Percentiles rank a stretch among this genome's conserved stretches.
phyloP scores from a whole-genome alignment of 2,888 invertebrate species.

The Incurvaria masculella region DNA sequence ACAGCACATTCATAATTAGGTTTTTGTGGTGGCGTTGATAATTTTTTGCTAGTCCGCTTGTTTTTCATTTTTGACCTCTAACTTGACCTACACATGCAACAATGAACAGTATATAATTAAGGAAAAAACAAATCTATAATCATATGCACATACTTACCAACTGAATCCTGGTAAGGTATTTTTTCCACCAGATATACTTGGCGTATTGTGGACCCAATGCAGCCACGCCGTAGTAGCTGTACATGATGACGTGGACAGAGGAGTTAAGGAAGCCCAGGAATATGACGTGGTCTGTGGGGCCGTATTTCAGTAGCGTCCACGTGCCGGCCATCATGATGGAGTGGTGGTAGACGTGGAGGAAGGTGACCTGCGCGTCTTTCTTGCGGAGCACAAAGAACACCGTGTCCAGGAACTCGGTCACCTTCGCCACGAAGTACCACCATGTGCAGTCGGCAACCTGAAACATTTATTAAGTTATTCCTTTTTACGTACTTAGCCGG shows the following conservation, averaged over 20 bases:
- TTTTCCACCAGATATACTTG: conserved; percentile 85
- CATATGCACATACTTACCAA: no score
- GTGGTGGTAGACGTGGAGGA: conserved; percentile 89
- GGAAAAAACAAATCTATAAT: no score
- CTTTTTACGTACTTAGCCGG: no score
- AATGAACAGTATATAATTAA: no score
- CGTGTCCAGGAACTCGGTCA: conserved; percentile 74
- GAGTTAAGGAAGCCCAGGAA: conserved; percentile 72
- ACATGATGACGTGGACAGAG: conserved; percentile 79
- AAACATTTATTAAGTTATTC: no score
- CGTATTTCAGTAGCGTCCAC: conserved; percentile 71
- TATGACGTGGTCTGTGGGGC: conserved; percentile 75
- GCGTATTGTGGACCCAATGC: conserved; percentile 71
- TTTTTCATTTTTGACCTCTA: no score
- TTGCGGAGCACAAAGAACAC: conserved; percentile 88
- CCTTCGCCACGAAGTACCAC: conserved; percentile 77
- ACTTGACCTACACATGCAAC: no score
- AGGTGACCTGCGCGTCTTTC: conserved; percentile 72
- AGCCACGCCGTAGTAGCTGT: conserved; percentile 73
- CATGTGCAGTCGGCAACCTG: conserved; percentile 44
- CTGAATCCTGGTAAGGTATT: conserved; percentile 77
- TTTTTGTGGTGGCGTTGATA: no score
- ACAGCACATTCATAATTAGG: no score
- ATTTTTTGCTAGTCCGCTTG: no score
- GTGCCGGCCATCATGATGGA: conserved; percentile 71